phyloP scores from a whole-genome alignment of 2,888 invertebrate species.

The Drosophila neotestacea region DNA sequence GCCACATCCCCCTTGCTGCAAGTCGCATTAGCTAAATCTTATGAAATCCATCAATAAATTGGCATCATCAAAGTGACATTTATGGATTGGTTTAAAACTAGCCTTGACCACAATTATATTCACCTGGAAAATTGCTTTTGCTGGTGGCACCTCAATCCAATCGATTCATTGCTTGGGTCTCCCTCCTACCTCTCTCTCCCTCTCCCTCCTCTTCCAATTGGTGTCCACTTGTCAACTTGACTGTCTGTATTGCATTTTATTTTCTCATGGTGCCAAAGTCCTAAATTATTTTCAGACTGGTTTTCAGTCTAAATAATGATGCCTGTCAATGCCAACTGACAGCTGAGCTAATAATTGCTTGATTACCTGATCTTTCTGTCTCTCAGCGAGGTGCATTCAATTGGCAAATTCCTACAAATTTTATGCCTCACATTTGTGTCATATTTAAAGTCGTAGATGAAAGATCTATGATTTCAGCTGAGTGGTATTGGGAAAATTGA shows the following conservation, averaged over 20 bases:
- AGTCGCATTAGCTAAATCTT: conserved; percentile 47
- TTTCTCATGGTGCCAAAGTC: conserved; percentile 58
- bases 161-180: conserved; percentile 12
- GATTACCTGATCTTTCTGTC: conserved; percentile 24
- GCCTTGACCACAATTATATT: conserved; percentile 30
- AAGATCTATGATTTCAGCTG: background rate
- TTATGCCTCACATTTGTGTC: conserved; percentile 9
- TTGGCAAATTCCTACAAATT: conserved; percentile 17
- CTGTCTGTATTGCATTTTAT: conserved; percentile 24
- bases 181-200: background rate
- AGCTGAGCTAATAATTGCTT: conserved; percentile 63
- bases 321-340: conserved; percentile 63
- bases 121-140: conserved; percentile 15
- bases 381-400: conserved; percentile 28
- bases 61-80: conserved; percentile 74
- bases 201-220: background rate
- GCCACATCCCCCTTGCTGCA: background rate
- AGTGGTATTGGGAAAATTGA: background rate
- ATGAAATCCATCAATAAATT: conserved; percentile 79
- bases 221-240: conserved; percentile 41
- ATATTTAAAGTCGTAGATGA: background rate
- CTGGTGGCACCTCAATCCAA: conserved; percentile 1
- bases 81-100: conserved; percentile 61
- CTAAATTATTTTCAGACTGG: conserved; percentile 60
- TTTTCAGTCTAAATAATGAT: conserved; percentile 64